These are phyloP conservation scores for Orthonychiurus folsomi DNA, from an alignment of 2,888 invertebrate genomes.

Conservation along the genomic window DNA sequence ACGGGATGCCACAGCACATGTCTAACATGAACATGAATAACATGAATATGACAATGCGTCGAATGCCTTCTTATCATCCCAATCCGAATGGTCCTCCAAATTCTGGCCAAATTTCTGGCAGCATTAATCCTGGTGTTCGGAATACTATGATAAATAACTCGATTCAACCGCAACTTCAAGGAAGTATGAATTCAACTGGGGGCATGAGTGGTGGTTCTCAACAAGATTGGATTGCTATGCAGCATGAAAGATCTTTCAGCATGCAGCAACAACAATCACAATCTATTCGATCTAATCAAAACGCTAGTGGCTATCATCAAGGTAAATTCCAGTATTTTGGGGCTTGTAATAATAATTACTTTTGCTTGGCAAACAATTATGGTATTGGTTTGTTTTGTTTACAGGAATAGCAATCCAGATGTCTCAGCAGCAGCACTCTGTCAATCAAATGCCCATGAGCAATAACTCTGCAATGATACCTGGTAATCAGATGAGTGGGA, in stretches of 20 bases:
- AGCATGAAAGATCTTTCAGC: conserved; percentile 15
- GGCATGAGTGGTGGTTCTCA: conserved; percentile 15
- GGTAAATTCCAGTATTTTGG: conserved; percentile 7
- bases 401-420: conserved; percentile 24
- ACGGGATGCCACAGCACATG: conserved; percentile 13
- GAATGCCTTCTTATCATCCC: conserved; percentile 18
- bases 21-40: conserved; percentile 12
- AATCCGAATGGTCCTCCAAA: conserved; percentile 17
- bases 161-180: conserved; percentile 12
- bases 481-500: background rate
- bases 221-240: conserved; percentile 24
- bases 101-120: conserved; percentile 11
- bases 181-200: conserved; percentile 22
- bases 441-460: conserved; percentile 21
- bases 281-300: conserved; percentile 14
- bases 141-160: background rate
- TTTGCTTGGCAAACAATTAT: background rate
- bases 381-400: background rate
- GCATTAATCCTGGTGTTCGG: conserved; percentile 14
- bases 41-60: conserved; percentile 20
- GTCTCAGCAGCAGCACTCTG: conserved; percentile 16
- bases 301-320: conserved; percentile 15
- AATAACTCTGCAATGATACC: conserved; percentile 12
- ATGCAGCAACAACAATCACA: conserved; percentile 21
- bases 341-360: conserved; percentile 8